Base-by-base conservation (phyloP, 2,888 invertebrate species). In the Sepiola atlantica region DNA sequence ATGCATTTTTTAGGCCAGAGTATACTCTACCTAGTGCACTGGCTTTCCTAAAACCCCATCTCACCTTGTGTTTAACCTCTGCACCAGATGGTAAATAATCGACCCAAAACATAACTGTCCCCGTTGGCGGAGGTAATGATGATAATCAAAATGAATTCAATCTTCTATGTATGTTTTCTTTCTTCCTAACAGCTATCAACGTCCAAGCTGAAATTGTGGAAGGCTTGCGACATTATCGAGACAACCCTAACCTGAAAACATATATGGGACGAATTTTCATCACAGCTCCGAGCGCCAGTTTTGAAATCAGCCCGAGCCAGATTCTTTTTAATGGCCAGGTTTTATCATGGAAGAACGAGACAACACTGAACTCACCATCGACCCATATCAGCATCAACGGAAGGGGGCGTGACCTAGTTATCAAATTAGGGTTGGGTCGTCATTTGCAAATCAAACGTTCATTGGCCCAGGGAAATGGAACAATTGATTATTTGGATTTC, bases 171-270 rank as follows among this genome's bases (percentile, higher is more conserved):
- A 61, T 77, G 55, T 77, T 90, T 90, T 61, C 16, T 91, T 94
- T 77, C 45, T 21, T 32, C 4, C 16, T 77, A 16, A 77, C 92
- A 96, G 96, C 95, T 54, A 94, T 96, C n/a, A 94, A 94, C 6
- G 94, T 95, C 21, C 95, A 95, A 91, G 95, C 95, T n/a, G 94
- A 94, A n/a, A 95, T 95, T 1, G 94, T 95, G 20, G 77, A 90
- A 0, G 94, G 95, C 6, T 93, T 92, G 18, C 94, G 55, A 24
- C 91, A 91, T 21, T 94, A 94, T 18, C 94, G 94, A 32, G n/a
- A 77, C 14, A 77, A 14, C 10, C n/a, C n/a, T n/a, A 16, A 77
- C 32, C 91, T 92, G 91, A 95, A 95, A 91, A 95, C 95, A 4
- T 96, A 94, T 92, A 95, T 96, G 55, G 95, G 95, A 21, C 93